Evolutionary conservation across 2,113 vertebrate genomes (phyloP).

Genomic region (Thalassoma bifasciatum): DNA sequence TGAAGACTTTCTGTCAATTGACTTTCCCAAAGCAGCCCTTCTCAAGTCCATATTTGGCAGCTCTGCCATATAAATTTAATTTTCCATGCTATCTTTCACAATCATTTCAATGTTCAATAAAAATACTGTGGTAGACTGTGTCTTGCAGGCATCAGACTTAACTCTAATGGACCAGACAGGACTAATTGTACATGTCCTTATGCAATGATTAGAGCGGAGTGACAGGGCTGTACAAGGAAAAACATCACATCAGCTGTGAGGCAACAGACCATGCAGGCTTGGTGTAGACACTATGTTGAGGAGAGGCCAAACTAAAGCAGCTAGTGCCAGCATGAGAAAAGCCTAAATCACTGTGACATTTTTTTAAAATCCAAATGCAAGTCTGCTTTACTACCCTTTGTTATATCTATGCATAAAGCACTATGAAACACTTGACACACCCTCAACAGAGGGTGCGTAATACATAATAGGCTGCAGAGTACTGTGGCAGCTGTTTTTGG

Average conservation of each 20-base stretch:
- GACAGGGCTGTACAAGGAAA: neutral
- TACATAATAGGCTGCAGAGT: too few relatives aligned
- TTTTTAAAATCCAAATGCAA: constrained; percentile 11
- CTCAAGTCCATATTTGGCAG: constrained; percentile 33
- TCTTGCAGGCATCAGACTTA: neutral
- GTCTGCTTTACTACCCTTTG: constrained; percentile 6
- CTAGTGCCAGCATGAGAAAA: neutral
- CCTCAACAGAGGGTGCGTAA: too few relatives aligned
- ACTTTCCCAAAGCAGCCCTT: constrained; percentile 23
- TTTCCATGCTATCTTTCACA: constrained; percentile 32
- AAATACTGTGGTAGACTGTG: neutral
- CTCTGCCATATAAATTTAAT: constrained; percentile 8
- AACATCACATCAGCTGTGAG: constrained; percentile 1
- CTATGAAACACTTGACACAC: constrained; percentile 1
- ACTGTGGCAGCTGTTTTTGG: too few relatives aligned
- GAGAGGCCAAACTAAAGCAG: constrained; percentile 16
- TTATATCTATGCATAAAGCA: neutral
- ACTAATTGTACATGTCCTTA: constrained; percentile 11
- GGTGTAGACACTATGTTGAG: neutral
- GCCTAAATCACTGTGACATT: constrained; percentile 10
- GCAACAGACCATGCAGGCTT: constrained; percentile 8
- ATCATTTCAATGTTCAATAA: constrained; percentile 22
- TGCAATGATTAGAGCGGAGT: constrained; percentile 9
- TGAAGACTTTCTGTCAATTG: constrained; percentile 25
- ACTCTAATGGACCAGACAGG: constrained; percentile 25